Evolutionary conservation across 2,888 invertebrate species (phyloP), one percentile per base, ranked within the genome.

Genomic region (Charanyca ferruginea): DNA sequence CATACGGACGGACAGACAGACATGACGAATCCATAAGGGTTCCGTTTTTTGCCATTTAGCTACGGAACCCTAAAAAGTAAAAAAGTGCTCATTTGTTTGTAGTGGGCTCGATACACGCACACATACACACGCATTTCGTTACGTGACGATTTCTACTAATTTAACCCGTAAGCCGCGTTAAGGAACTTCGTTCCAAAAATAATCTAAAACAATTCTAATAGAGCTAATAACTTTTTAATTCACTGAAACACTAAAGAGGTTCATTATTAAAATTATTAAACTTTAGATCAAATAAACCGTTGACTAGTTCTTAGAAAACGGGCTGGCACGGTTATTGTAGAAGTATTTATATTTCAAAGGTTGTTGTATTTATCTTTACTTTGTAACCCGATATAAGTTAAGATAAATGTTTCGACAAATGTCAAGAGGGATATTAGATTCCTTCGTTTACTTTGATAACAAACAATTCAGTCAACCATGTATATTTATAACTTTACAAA

Each of bases 341-440:
- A 32, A 47, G 66, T 48, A 57, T 66, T 73, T 66, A 16, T 41
- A 73, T 66, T 53, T 57, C 72, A 66, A 72, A 52, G 47, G 47
- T 44, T 55, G 32, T 22, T 66, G 11, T 52, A n/a, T 66, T 60
- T 73, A 66, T 11, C 3, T 53, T 44, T 45, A 66, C 51, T 72
- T 44, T 48, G 66, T 72, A 66, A 73, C 47, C 32, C 3, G 60
- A 72, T 66, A 66, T 59, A 47, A 52, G 35, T 57, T 47, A 6
- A 41, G 53, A 66, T 41, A 72, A 73, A 72, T 48, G 47, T 44
- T 66, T 55, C 13, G 22, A 55, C 32, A 47, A 66, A 72, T 51
- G 42, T 53, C 32, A 8, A 44, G n/a, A 66, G 20, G 51, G 23
- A 52, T 73, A 72, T 73, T 28, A 23, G 32, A 48, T 72, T 72